Conservation (phyloP, 1,140 invertebrate species). For the Brachionus manjavacas region DNA sequence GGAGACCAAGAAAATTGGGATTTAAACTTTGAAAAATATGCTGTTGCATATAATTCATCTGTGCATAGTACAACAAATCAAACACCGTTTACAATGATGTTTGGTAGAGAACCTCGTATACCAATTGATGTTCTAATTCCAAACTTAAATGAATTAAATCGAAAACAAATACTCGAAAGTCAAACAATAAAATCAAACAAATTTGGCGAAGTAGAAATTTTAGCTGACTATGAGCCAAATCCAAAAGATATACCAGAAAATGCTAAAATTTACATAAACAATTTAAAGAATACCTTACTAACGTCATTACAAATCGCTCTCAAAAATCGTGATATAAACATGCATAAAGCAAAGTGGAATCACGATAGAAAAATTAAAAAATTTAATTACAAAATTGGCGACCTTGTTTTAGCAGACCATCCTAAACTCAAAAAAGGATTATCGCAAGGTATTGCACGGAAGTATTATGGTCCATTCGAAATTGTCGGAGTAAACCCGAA, state of each 20-base stretch:
- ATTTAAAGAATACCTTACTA: conserved; percentile 6
- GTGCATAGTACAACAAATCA: conserved; percentile 15
- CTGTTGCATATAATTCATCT: conserved; percentile 9
- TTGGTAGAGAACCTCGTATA: too few species aligned
- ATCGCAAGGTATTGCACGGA: neutral
- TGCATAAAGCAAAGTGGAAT: too few species aligned
- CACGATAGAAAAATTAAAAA: too few species aligned
- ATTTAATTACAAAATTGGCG: conserved; percentile 19
- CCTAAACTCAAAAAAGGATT: conserved; percentile 3
- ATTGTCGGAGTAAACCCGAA: neutral
- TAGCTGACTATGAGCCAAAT: neutral
- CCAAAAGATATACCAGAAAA: conserved; percentile 2
- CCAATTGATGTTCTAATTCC: too few species aligned
- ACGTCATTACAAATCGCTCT: neutral
- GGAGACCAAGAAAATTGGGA: conserved; percentile 11
- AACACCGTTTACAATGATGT: conserved; percentile 9
- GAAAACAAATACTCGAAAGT: neutral
- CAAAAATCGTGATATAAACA: too few species aligned
- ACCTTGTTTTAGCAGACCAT: conserved; percentile 9
- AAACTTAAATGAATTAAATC: conserved; percentile 16
- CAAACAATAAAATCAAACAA: neutral
- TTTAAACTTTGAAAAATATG: neutral
- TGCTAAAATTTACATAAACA: conserved; percentile 10
- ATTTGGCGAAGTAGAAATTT: neutral
- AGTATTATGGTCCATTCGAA: neutral